These are phyloP conservation scores for Cephus pulcher DNA, from an alignment of 2,888 invertebrate species.

Conservation along the genomic window DNA sequence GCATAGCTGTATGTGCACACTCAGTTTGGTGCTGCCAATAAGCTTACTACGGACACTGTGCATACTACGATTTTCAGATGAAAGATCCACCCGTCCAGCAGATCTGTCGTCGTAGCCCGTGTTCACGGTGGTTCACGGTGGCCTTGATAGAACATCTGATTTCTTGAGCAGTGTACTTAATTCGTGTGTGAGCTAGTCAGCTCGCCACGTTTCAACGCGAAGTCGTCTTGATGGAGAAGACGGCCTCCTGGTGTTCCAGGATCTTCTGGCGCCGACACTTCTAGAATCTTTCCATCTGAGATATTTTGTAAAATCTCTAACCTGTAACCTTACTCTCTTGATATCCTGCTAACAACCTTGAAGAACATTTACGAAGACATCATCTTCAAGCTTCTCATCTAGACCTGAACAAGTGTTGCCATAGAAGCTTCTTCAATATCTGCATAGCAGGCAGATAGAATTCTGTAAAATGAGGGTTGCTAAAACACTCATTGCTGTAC, in stretches of 20 bases:
- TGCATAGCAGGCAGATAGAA: not conserved
- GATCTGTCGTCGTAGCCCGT: conserved; percentile 6
- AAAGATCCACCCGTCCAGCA: not conserved
- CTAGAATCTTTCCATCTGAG: not conserved
- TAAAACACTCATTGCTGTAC: not conserved
- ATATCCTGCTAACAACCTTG: not conserved
- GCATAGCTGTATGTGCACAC: not conserved
- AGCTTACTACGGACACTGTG: not conserved
- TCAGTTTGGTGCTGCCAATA: not conserved
- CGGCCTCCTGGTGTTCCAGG: not conserved
- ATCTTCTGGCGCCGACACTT: not conserved
- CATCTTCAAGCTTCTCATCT: not conserved
- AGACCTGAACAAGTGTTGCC: not conserved
- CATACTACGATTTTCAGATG: not conserved
- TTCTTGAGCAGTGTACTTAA: conserved; percentile 40
- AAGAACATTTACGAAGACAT: not conserved
- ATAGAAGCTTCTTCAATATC: not conserved
- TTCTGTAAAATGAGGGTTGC: not conserved
- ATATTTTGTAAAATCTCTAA: not conserved
- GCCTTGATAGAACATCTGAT: conserved; percentile 34
- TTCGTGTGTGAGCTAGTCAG: conserved; percentile 12
- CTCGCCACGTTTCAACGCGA: not conserved
- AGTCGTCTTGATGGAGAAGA: not conserved
- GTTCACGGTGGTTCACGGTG: conserved; percentile 31
- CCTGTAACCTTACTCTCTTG: not conserved